A percentile compares a stretch with the other conserved stretches of the same genome.
Evolutionary conservation across 2,797 vertebrate species (phyloP).

Genomic region (Petrocephalus schoutedeni): DNA sequence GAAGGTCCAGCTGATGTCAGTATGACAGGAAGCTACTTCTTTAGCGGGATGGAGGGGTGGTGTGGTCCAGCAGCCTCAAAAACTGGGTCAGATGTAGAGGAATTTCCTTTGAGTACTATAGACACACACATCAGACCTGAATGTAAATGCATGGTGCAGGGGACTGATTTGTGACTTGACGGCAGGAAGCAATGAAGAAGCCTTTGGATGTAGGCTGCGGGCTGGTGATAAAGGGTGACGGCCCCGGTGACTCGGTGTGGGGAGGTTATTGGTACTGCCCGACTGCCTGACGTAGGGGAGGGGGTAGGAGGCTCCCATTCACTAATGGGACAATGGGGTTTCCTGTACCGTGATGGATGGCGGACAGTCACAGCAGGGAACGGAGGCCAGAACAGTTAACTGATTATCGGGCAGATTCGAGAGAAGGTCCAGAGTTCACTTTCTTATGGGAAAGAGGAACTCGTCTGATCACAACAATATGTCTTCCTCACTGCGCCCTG

Average conservation of each 20-base stretch:
- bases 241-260: neutral
- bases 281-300: neutral
- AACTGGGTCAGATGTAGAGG: neutral
- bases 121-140: neutral
- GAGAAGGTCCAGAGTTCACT: neutral
- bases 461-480: neutral
- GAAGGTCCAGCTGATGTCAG: neutral
- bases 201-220: neutral
- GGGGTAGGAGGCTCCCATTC: neutral
- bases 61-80: neutral
- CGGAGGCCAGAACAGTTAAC: neutral
- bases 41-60: neutral
- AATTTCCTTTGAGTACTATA: neutral
- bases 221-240: neutral
- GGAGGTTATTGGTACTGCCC: neutral
- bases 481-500: neutral
- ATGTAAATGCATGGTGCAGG: neutral
- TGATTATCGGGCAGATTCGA: neutral
- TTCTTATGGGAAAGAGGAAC: neutral
- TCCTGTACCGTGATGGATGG: constrained; percentile 3
- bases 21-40: neutral
- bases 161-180: neutral
- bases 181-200: neutral
- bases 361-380: neutral
- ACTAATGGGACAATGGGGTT: constrained; percentile 14